Conservation (phyloP, 2,888 invertebrate species). For the Druceiella hillmani region DNA sequence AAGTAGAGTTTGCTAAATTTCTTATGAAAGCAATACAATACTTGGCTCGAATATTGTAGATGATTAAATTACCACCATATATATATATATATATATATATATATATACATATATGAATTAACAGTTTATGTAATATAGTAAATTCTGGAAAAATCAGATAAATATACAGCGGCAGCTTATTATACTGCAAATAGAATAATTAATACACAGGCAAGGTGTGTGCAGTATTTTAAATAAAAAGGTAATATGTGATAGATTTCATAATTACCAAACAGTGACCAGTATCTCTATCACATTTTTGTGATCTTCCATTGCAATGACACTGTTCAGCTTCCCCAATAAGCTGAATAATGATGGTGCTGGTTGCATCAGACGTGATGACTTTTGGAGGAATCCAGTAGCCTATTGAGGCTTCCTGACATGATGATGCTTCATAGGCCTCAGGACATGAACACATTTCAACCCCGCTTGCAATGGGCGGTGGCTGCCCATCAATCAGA, state of each 20-base stretch:
- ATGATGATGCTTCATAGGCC: constrained; percentile 80
- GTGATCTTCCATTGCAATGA: constrained; percentile 73
- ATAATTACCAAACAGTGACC: constrained; percentile 76
- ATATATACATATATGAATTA: no score
- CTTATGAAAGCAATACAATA: no score
- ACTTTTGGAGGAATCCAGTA: constrained; percentile 62
- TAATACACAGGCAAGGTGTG: constrained; percentile 8
- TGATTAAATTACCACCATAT: no score
- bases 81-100: no score
- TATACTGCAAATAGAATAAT: no score
- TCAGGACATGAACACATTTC: constrained; percentile 82
- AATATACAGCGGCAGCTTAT: no score
- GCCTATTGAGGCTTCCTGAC: constrained; percentile 83
- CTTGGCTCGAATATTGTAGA: no score
- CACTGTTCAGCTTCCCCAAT: constrained; percentile 78
- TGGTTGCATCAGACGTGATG: constrained; percentile 46
- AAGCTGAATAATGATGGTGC: constrained; percentile 70
- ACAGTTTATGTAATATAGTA: no score
- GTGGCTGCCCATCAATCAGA: constrained; percentile 58
- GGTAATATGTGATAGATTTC: not conserved
- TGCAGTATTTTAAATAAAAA: not conserved
- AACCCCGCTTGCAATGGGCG: constrained; percentile 69
- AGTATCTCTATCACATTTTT: constrained; percentile 74
- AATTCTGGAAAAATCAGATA: no score
- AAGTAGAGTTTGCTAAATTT: no score